Evolutionary conservation across 1,140 invertebrate genomes (phyloP).

Genomic region (Leptinotarsa texana): DNA sequence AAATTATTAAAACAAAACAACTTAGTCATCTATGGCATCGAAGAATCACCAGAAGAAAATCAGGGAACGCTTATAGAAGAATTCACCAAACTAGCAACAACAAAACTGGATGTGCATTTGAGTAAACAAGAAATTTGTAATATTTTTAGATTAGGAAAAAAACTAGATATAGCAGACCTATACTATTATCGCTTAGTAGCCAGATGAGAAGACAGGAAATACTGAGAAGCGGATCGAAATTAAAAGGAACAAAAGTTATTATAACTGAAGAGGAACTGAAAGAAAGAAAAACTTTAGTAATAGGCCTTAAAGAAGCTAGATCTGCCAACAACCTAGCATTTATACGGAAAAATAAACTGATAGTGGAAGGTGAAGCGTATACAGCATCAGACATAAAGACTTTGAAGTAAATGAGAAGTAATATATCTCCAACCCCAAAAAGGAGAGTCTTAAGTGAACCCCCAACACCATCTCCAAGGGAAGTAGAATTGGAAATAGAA

Average conservation of each 20-base stretch:
- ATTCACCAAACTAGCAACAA: neutral
- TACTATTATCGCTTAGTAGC: constrained; percentile 2
- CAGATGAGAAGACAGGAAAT: constrained; percentile 4
- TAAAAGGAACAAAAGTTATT: constrained; percentile 12
- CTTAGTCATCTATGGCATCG: constrained; percentile 15
- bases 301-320: no score
- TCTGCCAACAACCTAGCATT: no score
- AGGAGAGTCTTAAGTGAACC: no score
- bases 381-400: no score
- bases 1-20: constrained; percentile 13
- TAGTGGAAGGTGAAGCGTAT: no score
- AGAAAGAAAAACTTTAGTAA: no score
- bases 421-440: no score
- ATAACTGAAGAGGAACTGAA: no score
- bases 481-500: no score
- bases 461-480: no score
- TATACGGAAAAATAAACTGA: no score
- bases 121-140: neutral
- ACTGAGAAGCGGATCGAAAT: constrained; percentile 10
- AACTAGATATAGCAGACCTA: constrained; percentile 4
- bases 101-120: neutral
- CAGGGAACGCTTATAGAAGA: constrained; percentile 1
- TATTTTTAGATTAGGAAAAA: constrained; percentile 14
- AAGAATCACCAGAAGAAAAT: constrained; percentile 20
- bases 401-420: no score